Conservation (phyloP, 2,888 invertebrate species). For the Acleris laterana region DNA sequence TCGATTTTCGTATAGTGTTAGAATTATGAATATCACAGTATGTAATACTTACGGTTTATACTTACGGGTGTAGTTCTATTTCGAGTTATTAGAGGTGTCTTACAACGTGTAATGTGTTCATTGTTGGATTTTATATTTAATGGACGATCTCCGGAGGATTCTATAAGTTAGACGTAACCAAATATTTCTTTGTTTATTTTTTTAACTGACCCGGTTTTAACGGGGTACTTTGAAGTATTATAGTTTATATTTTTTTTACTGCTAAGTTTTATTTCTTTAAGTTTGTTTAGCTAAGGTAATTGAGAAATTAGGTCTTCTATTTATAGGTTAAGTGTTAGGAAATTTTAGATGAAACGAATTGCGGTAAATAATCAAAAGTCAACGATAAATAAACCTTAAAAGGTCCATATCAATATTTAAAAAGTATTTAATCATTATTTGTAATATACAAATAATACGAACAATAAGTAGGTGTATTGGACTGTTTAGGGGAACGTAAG, state of each 20-base stretch:
- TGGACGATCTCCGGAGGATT: constrained; percentile 68
- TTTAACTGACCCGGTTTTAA: constrained; percentile 74
- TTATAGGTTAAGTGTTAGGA: constrained; percentile 68
- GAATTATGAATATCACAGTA: constrained; percentile 59
- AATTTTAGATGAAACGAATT: constrained; percentile 64
- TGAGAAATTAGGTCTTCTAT: constrained; percentile 66
- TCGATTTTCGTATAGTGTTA: constrained; percentile 36
- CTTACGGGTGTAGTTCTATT: constrained; percentile 82
- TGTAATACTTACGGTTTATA: constrained; percentile 63
- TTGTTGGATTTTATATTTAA: constrained; percentile 65
- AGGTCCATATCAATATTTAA: constrained; percentile 84
- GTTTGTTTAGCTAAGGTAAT: constrained; percentile 56
- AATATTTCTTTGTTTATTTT: constrained; percentile 62
- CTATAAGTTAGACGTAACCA: constrained; percentile 66
- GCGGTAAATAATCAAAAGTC: constrained; percentile 61
- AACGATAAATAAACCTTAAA: constrained; percentile 78
- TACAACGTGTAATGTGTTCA: constrained; percentile 78
- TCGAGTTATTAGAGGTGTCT: constrained; percentile 72
- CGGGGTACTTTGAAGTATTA: constrained; percentile 79
- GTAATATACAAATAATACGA: constrained; percentile 73
- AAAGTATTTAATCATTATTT: constrained; percentile 79
- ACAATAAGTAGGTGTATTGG: constrained; percentile 81
- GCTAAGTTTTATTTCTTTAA: constrained; percentile 49
- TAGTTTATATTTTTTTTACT: constrained; percentile 65
- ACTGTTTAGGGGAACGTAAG: constrained; percentile 55